A percentile compares a stretch with the other conserved stretches of the same genome.
phyloP scores from a whole-genome alignment of 1,140 invertebrate genomes.

The Cryptotermes secundus region DNA sequence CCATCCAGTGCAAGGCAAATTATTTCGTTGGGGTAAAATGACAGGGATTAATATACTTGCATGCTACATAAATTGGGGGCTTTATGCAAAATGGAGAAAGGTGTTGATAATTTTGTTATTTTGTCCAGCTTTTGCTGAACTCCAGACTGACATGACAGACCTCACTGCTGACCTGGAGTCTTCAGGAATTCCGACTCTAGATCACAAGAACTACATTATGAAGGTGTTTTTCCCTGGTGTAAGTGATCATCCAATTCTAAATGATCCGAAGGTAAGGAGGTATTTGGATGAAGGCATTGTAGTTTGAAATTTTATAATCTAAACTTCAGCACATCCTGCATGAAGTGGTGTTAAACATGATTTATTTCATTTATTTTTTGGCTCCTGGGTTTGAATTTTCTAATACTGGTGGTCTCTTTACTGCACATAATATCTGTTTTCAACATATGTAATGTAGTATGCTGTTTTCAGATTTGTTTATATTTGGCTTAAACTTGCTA shows the following conservation, averaged over 20 bases:
- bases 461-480: background rate
- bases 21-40: background rate
- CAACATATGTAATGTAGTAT: background rate
- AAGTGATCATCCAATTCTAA: constrained; percentile 86
- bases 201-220: constrained; percentile 96
- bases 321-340: background rate
- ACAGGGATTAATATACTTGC: background rate
- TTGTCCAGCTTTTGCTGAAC: constrained; percentile 88
- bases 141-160: constrained; percentile 99
- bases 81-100: background rate
- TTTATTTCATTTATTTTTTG: background rate
- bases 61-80: background rate
- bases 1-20: background rate
- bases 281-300: background rate
- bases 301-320: background rate
- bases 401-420: background rate
- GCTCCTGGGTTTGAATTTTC: background rate
- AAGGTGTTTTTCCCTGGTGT: constrained; percentile 98
- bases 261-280: constrained; percentile 69
- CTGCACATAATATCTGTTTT: background rate
- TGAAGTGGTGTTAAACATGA: background rate
- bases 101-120: constrained; percentile 32
- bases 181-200: constrained; percentile 92
- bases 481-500: background rate
- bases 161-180: constrained; percentile 94